These are phyloP conservation scores for Mustelus asterias DNA, from an alignment of 2,113 vertebrate species.

Conservation along the genomic window DNA sequence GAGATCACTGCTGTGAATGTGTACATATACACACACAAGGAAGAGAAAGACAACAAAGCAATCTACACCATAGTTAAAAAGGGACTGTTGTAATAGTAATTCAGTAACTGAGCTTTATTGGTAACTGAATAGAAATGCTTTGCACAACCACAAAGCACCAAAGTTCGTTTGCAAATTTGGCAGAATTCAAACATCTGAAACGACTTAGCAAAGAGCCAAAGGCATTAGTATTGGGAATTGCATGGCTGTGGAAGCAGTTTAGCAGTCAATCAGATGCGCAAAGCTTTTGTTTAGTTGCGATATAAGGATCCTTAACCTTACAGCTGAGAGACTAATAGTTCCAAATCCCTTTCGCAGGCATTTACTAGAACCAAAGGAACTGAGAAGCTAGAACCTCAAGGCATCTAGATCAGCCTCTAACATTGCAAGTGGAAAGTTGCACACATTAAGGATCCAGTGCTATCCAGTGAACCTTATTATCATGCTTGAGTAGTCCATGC, in stretches of 20 bases:
- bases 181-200: background rate
- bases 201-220: background rate
- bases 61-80: background rate
- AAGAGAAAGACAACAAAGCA: background rate
- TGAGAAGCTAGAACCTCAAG: background rate
- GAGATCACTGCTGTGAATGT: too few species aligned
- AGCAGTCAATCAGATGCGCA: background rate
- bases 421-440: background rate
- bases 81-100: background rate
- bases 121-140: background rate
- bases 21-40: background rate
- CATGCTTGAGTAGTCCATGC: background rate
- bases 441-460: background rate
- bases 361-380: background rate
- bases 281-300: background rate
- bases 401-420: background rate
- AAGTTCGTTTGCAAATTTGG: background rate
- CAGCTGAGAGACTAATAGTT: background rate
- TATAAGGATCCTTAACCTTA: background rate
- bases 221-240: background rate
- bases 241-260: background rate
- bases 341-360: background rate
- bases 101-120: background rate
- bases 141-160: background rate
- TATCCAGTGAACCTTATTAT: background rate